Base-by-base conservation (phyloP, 2,797 vertebrate genomes). In the Alca torda region DNA sequence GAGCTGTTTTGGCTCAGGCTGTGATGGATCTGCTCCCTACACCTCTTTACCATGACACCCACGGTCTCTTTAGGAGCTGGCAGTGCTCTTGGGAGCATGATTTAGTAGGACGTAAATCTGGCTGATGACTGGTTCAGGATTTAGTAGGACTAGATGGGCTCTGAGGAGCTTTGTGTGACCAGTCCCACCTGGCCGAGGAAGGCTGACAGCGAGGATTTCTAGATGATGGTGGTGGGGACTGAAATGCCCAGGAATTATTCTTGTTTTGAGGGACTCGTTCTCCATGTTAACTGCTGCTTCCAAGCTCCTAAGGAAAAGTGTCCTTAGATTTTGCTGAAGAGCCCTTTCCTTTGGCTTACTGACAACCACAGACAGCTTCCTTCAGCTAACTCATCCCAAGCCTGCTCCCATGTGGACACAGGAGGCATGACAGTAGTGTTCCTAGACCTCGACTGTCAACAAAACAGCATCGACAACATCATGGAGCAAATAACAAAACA, bases 361-460 rank as follows among this genome's bases (percentile, higher is more conserved):
- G 25, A 33, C 68, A 33, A 23, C 17, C 1, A 1, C 18, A 20
- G 30, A 7, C 50, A 16, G 13, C n/a, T 76, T 84, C 8, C 19
- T 20, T 51, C 4, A 1, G 9, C 54, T 48, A 77, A 54, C 10
- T 56, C 41, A 54, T 61, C 33, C 90, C 88, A 93, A 95, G 86
- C 74, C 86, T 90, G 96, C 94, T 87, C 94, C 81, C 86, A 2
- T 39, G 93, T 95, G 96, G 94, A 50, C 75, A 33, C 37, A n/a
- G 45, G 19, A 90, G 60, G 84, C 30, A 83, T 33, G 73, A 31
- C 96, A 92, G 31, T 10, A 37, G 9, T 4, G 16, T 56, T 87
- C 20, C 56, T 17, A 1, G 45, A 31, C 19, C 28, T 67, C 46
- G 5, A 2, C 23, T 1, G 8, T 11, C 31, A 31, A 18, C 23